These are phyloP conservation scores for Heliconius eleuchia DNA, from an alignment of 1,140 invertebrate species.

Conservation along the genomic window DNA sequence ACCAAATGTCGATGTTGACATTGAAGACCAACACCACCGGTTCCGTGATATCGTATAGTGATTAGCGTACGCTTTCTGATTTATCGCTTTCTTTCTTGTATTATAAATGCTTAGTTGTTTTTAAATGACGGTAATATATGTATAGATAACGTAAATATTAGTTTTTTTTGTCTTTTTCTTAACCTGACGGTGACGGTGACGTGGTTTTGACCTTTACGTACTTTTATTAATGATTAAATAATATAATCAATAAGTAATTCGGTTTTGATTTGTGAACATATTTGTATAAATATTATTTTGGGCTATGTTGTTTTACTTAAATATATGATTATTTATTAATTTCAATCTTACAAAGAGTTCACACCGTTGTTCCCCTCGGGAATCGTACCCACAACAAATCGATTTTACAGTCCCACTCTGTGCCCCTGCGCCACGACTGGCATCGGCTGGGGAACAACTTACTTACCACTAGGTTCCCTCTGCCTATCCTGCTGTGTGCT, in stretches of 20 bases:
- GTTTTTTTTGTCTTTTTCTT: background rate
- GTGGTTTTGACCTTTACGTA: background rate
- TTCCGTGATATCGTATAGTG: conserved; percentile 32
- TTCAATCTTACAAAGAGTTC: too few relatives aligned
- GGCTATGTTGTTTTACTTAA: too few relatives aligned
- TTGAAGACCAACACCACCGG: conserved; percentile 42
- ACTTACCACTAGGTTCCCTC: too few relatives aligned
- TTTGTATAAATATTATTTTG: background rate
- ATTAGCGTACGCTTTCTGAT: conserved; percentile 45
- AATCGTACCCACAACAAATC: too few relatives aligned
- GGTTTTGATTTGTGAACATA: background rate
- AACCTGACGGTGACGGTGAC: background rate
- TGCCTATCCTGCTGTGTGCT: too few relatives aligned
- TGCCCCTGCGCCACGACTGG: too few relatives aligned
- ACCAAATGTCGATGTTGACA: conserved; percentile 34
- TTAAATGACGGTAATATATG: conserved; percentile 27
- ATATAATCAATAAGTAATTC: background rate
- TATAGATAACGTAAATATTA: background rate
- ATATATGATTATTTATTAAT: too few relatives aligned
- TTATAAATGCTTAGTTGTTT: conserved; percentile 30
- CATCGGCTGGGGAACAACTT: too few relatives aligned
- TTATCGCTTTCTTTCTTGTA: conserved; percentile 38
- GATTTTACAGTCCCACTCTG: too few relatives aligned
- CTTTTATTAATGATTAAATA: conserved; percentile 13
- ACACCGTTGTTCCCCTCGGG: too few relatives aligned